A percentile compares a stretch with the other conserved stretches of the same genome.
Evolutionary conservation across 2,888 invertebrate species (phyloP).

Genomic region (Pseudococcus longispinus): DNA sequence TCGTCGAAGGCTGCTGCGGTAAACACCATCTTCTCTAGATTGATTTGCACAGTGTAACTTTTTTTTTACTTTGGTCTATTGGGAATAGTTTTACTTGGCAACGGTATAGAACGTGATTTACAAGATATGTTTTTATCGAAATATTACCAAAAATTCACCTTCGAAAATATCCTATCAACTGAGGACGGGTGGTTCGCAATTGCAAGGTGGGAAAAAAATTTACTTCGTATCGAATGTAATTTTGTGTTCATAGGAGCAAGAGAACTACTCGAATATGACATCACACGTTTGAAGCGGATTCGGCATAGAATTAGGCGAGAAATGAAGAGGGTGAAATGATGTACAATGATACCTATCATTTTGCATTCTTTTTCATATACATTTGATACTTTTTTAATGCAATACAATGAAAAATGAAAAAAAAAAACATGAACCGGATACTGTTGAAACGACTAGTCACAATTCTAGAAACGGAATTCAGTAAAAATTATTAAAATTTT

Average conservation of each 20-base stretch:
- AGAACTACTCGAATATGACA: not conserved
- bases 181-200: not conserved
- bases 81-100: not conserved
- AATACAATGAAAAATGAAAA: too few species aligned
- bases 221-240: not conserved
- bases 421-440: too few species aligned
- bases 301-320: too few species aligned
- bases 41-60: conserved; percentile 21
- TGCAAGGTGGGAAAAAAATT: not conserved
- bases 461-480: too few species aligned
- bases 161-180: not conserved
- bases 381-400: too few species aligned
- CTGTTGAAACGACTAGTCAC: too few species aligned
- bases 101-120: conserved; percentile 4
- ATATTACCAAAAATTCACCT: not conserved
- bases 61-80: not conserved
- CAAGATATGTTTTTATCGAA: conserved; percentile 26
- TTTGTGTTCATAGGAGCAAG: not conserved
- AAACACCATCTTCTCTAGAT: conserved; percentile 14
- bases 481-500: too few species aligned
- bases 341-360: too few species aligned
- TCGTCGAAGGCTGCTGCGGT: conserved; percentile 10
- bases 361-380: too few species aligned
- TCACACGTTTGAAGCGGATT: not conserved
- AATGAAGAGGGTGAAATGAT: too few species aligned